phyloP scores from a whole-genome alignment of 2,113 vertebrate genomes.

The Aegotheles bennettii region DNA sequence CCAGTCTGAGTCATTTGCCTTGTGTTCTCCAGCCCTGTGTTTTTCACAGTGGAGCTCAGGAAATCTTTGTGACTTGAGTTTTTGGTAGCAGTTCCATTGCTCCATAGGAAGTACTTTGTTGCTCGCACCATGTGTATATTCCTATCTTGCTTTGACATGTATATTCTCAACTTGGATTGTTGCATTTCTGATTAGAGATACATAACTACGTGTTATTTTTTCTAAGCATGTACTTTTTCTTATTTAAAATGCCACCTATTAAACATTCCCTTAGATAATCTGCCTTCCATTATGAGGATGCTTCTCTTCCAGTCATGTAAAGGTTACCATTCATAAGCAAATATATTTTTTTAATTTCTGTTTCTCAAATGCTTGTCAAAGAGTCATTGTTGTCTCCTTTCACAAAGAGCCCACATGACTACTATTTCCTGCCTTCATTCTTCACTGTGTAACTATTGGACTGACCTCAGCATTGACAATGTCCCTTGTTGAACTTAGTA shows the following conservation, averaged over 20 bases:
- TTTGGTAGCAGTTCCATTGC: neutral
- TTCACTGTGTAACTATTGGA: neutral
- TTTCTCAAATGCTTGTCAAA: neutral
- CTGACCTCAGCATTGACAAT: neutral
- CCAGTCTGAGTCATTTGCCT: neutral
- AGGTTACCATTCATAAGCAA: neutral
- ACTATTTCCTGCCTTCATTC: neutral
- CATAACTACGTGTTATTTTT: neutral
- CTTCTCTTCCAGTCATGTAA: neutral
- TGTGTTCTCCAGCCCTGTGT: neutral
- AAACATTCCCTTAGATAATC: neutral
- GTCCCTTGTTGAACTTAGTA: neutral
- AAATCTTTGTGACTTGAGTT: neutral
- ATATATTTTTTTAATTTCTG: neutral
- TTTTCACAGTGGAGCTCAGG: neutral
- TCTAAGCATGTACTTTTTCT: neutral
- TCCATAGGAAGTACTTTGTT: neutral
- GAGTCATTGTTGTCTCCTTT: neutral
- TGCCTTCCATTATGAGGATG: neutral
- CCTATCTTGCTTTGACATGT: neutral
- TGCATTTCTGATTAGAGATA: neutral
- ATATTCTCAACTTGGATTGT: neutral
- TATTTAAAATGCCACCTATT: neutral
- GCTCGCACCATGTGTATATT: rapidly evolving
- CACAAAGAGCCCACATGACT: neutral